Base-by-base conservation (phyloP, 2,113 vertebrate genomes). In the Chionomys nivalis region DNA sequence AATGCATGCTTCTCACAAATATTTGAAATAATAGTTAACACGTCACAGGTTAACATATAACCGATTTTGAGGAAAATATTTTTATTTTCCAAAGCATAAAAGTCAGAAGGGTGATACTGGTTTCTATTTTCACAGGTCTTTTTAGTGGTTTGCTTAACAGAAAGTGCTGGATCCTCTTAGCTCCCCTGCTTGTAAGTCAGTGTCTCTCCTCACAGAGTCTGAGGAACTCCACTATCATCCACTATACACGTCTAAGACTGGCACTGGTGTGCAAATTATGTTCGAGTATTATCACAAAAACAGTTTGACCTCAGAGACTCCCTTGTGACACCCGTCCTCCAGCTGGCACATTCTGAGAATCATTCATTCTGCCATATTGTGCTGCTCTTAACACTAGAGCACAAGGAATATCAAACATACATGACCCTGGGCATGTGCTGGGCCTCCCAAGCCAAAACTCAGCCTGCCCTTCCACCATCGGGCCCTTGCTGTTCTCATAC, bases 11-110 rank as follows among this genome's bases (percentile, higher is more conserved):
- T 83, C n/a, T 42, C 24, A 83, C 24, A 83, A 83, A 83, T 42
- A 47, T 5, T 44, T 8, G 6, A 66, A 47, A 68, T 85, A 47
- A 86, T 47, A 63, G 26, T 44, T 44, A 66, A 66, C 28, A 68
- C 31, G 13, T 47, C 47, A 68, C 63, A 47, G 17, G 31, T 85
- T 93, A 24, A 90, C 95, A 89, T 77, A 39, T 81, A 89, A 55
- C 3, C 9, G 79, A 93, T 89, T 95, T 95, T 92, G 86, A 95
- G 72, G n/a, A 55, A 91, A 95, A 85, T 23, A 70, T 44, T 39
- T 44, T 33, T 24, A 78, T 81, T 81, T 81, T 82, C 63, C 66
- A 78, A 87, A 79, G 44, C 21, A 70, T 52, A 76, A 42, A 78
- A 70, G 44, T 77, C 16, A 75, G 52, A 95, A 63, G 81, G 83